These are phyloP conservation scores for Incurvaria masculella DNA, from an alignment of 2,888 invertebrate genomes.

Conservation along the genomic window DNA sequence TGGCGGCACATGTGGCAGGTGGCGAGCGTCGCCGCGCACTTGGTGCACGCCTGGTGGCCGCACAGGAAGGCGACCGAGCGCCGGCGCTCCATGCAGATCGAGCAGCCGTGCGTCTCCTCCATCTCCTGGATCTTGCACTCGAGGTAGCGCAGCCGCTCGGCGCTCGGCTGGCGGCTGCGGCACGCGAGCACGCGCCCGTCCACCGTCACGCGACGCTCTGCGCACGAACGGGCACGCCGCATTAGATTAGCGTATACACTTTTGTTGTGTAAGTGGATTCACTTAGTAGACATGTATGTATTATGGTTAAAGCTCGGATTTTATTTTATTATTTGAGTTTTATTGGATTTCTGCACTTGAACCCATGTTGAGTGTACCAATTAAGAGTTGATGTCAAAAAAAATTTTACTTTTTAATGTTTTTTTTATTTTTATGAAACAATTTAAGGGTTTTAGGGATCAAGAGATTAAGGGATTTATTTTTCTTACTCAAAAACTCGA, in stretches of 20 bases:
- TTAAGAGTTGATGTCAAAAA: too few relatives aligned
- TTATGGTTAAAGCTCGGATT: too few relatives aligned
- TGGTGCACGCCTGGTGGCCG: slow-evolving; percentile 81
- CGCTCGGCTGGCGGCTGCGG: slow-evolving; percentile 56
- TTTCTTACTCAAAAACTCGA: too few relatives aligned
- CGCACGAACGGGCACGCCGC: background rate
- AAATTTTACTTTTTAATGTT: too few relatives aligned
- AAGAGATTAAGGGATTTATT: too few relatives aligned
- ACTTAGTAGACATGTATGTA: background rate
- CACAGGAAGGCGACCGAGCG: slow-evolving; percentile 84
- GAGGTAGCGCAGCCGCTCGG: slow-evolving; percentile 62
- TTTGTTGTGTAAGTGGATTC: slow-evolving; percentile 1
- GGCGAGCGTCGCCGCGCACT: slow-evolving; percentile 75
- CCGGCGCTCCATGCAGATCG: slow-evolving; percentile 84
- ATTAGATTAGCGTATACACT: too few relatives aligned
- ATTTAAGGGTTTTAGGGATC: too few relatives aligned
- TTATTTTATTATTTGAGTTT: too few relatives aligned
- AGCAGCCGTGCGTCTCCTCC: slow-evolving; percentile 82
- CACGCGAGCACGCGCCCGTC: slow-evolving; percentile 31
- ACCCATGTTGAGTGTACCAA: too few relatives aligned
- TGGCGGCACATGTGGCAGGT: slow-evolving; percentile 86
- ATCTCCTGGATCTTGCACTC: slow-evolving; percentile 81
- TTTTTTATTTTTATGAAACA: too few relatives aligned
- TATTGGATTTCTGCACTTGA: too few relatives aligned
- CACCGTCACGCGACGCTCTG: slow-evolving; percentile 17